Evolutionary conservation across 2,113 vertebrate genomes (phyloP).

Genomic region (Axis porcinus): DNA sequence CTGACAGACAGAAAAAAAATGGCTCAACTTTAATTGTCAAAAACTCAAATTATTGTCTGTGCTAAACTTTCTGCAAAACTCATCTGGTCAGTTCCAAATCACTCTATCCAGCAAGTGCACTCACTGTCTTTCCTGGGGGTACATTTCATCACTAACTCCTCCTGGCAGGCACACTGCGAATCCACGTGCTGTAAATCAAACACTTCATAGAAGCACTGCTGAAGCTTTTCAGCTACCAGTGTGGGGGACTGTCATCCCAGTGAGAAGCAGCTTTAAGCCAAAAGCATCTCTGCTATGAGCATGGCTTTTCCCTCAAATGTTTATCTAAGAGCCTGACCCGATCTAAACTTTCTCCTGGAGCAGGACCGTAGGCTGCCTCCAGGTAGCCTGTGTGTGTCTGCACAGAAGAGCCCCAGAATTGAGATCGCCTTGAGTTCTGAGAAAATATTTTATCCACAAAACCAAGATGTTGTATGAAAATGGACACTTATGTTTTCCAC

Average conservation of each 20-base stretch:
- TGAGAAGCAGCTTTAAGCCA: neutral
- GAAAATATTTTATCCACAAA: neutral
- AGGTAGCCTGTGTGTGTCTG: neutral
- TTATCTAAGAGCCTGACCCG: neutral
- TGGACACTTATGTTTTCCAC: neutral
- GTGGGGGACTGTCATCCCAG: neutral
- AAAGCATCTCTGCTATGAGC: neutral
- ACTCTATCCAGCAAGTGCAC: neutral
- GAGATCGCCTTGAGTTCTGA: neutral
- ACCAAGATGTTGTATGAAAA: neutral
- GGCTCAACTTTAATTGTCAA: conserved; percentile 5
- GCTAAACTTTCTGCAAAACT: neutral
- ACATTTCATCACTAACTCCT: neutral
- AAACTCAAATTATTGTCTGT: neutral
- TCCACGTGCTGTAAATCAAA: neutral
- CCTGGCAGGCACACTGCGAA: neutral
- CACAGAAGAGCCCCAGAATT: neutral
- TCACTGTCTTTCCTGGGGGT: neutral
- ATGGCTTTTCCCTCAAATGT: neutral
- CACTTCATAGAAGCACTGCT: neutral
- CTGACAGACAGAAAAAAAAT: neutral
- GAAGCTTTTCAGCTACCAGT: neutral
- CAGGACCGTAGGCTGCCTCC: neutral
- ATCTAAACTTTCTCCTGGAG: neutral
- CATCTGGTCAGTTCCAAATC: neutral